Conservation (phyloP, 2,797 vertebrate species). For the Tauraco hartlaubi region DNA sequence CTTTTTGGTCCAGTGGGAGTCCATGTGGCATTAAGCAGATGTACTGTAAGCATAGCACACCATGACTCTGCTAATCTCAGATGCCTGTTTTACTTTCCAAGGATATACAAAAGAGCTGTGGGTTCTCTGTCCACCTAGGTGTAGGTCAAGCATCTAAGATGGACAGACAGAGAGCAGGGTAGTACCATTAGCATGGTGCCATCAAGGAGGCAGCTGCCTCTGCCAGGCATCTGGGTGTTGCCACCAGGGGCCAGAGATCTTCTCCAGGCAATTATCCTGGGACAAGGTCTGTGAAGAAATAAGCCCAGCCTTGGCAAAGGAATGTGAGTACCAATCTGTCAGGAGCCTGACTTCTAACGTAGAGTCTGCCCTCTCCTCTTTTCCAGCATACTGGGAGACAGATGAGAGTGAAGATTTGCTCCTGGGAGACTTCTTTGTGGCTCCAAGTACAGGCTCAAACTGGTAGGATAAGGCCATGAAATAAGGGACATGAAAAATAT, state of each 20-base stretch:
- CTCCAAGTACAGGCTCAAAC: not conserved
- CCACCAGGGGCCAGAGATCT: not conserved
- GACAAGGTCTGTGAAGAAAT: not conserved
- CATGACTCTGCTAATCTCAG: not conserved
- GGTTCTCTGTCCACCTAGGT: not conserved
- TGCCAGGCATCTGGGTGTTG: not conserved
- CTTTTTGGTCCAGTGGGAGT: not conserved
- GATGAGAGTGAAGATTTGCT: not conserved
- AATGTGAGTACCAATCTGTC: not conserved
- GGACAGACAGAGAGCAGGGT: not conserved
- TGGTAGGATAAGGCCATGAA: not conserved
- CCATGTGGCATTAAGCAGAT: not conserved
- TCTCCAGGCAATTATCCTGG: not conserved
- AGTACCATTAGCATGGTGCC: not conserved
- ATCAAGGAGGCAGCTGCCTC: not conserved
- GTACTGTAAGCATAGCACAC: not conserved
- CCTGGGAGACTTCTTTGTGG: not conserved
- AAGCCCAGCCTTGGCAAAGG: not conserved
- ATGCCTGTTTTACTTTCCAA: not conserved
- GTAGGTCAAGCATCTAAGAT: not conserved
- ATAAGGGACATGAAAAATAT: not conserved
- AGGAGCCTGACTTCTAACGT: not conserved
- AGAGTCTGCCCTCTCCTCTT: not conserved
- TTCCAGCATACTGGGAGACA: not conserved
- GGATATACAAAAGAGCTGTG: not conserved